A percentile compares a stretch with the other conserved stretches of the same genome.
Evolutionary conservation across 2,888 invertebrate genomes (phyloP).

Genomic region (Apamea sordens): DNA sequence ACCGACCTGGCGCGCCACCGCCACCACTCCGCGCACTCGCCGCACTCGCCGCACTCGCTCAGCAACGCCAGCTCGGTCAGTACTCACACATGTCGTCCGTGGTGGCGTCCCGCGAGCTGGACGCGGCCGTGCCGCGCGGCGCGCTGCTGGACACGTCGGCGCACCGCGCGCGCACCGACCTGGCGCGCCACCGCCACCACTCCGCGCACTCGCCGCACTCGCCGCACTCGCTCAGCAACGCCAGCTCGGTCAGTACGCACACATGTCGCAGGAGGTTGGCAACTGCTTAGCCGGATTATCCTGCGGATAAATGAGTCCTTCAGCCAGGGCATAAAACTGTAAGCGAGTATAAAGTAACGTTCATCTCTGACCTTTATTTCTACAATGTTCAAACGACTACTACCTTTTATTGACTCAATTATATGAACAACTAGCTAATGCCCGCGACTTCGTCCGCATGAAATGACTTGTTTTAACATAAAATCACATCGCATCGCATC

Average conservation of each 20-base stretch:
- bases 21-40: too few species aligned
- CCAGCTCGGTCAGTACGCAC: constrained; percentile 88
- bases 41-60: too few species aligned
- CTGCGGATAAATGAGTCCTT: background rate
- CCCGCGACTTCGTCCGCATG: too few species aligned
- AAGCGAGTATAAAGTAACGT: background rate
- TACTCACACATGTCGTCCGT: constrained; percentile 63
- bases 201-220: constrained; percentile 80
- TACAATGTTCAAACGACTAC: too few species aligned
- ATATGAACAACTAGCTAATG: too few species aligned
- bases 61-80: too few species aligned
- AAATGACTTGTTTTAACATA: too few species aligned
- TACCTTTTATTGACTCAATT: too few species aligned
- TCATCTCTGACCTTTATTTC: too few species aligned
- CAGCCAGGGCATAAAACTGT: background rate
- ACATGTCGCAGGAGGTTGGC: background rate
- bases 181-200: constrained; percentile 92
- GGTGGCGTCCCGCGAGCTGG: constrained; percentile 92
- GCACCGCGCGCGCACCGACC: constrained; percentile 93
- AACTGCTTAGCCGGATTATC: background rate
- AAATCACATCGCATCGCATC: too few species aligned
- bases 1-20: too few species aligned
- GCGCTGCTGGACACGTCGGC: constrained; percentile 96
- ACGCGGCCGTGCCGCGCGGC: constrained; percentile 95
- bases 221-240: constrained; percentile 90